Evolutionary conservation across 2,888 invertebrate species (phyloP), one percentile per base, ranked within the genome.

Genomic region (Pharmacophagus antenor): DNA sequence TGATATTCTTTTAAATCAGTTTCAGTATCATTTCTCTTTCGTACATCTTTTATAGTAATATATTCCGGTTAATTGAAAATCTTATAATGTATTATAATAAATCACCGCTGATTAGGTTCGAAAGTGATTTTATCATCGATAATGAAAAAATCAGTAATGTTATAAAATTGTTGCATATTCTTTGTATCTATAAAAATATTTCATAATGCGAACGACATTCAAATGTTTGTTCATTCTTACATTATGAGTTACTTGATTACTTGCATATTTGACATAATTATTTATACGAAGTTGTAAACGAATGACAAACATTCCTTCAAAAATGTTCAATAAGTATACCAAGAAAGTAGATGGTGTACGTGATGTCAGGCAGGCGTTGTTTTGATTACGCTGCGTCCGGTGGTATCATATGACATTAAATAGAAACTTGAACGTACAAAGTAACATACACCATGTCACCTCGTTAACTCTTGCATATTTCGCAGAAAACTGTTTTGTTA

Each of bases 381-480:
- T 78, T 77, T 73, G 79, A 70, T 74, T 73, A 74, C 74, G 71
- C 73, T 71, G 77, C 75, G 73, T 80, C 80, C 80, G 77, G 77
- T 58, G 66, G 61, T 67, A 62, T 69, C 69, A 76, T 70, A 63
- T 75, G 72, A 74, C 69, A 68, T 76, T 70, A 67, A 64, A 69
- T 76, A 66, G 67, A 70, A 75, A 75, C 71, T 68, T 65, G 73
- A 74, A 65, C 70, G 47, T 65, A 47, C 58, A 44, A 42, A 50
- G 59, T 50, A 55, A 61, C 61, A 56, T 47, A 56, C 51, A 46
- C 23, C 51, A n/a, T 17, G 23, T 60, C 22, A 47, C 25, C 37
- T 31, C 25, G 47, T 47, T 25, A 42, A 31, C 44, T 31, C 31
- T 25, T 49, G 49, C 49, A 50, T 50, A 60, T 50, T 60, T 50